Evolutionary conservation across 2,113 vertebrate species (phyloP), one percentile per base, ranked within the genome.

Genomic region (Tichodroma muraria): DNA sequence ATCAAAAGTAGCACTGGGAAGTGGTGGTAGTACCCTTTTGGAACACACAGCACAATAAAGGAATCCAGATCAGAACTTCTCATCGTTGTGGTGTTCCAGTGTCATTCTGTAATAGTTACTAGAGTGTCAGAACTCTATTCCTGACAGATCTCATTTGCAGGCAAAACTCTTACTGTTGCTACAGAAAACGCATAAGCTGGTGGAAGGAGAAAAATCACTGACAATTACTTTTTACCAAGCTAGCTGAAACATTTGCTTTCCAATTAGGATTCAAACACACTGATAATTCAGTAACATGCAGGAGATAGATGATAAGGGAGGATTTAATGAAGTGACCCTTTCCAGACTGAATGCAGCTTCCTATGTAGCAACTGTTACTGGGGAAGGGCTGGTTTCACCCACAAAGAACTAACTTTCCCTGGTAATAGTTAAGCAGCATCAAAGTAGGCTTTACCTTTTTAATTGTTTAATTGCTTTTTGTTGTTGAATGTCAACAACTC

Each of bases 41-140:
- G 95, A 97, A 94, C 97, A 97, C 33, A 96, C 38, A 54, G 96
- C 93, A 88, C 97, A 98, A 80, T 96, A 95, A 97, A 97, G 35
- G 70, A 91, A 33, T 86, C 73, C 35, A 96, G 94, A 89, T 87
- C 53, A 1, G 93, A 59, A 93, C 91, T 98, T 85, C 79, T 89
- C 47, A 97, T 97, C 96, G 97, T 95, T 50, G 79, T 81, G 76
- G 68, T 80, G 66, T 71, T 76, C 40, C 68, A 61, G 65, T 45
- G 42, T 50, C 80, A 52, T 78, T 80, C 63, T 88, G 65, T 83
- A 75, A 63, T 40, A 40, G 47, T 28, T 57, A 89, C 44, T 25
- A 82, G 90, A 87, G 54, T 31, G 38, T 57, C 83, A 83, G 80
- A 84, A 73, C 30, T 66, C 33, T 53, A 5, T 8, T 71, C 80